Evolutionary conservation across 1,140 invertebrate species (phyloP), one percentile per base, ranked within the genome.

Genomic region (Ruditapes philippinarum): DNA sequence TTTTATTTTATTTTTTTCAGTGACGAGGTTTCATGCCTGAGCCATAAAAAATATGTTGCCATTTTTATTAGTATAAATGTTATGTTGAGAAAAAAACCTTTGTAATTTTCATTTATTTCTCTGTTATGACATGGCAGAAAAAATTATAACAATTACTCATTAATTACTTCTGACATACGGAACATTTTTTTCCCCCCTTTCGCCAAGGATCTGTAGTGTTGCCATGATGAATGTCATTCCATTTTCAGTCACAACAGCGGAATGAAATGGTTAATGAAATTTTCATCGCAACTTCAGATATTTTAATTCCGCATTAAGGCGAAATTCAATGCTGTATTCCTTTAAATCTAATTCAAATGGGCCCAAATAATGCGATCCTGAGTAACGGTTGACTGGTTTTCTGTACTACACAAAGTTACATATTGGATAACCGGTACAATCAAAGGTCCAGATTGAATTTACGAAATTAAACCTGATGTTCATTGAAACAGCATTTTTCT

Each of bases 361-460:
- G 17, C 36, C 17, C 65, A 22, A 14, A 70, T 36, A 70, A 70
- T 70, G 65, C 65, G 38, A 70, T 70, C 33, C 33, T 38, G 1
- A 9, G 36, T 1, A 70, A 36, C 65, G 65, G 33, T 70, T 70
- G 65, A 70, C 12, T 38, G 65, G 33, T 38, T 40, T 4, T 28
- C 65, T 70, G 57, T 2, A 70, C 19, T 14, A 40, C n/a, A 54
- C 49, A 78, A 78, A 78, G 74, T 78, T 49, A 78, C 28, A 38
- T 49, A 78, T 78, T 78, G 45, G 28, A 78, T 78, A 78, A 78
- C 74, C 42, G 1, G 2, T 78, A 51, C 74, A 51, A 54, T 54
- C 74, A 78, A 78, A 78, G 74, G 74, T 49, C 42, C 45, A 33
- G 74, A 78, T 78, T 78, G 22, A 78, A 78, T 78, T 78, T 54